These are phyloP conservation scores for Anarrhichthys ocellatus DNA, from an alignment of 2,113 vertebrate species.

Conservation along the genomic window DNA sequence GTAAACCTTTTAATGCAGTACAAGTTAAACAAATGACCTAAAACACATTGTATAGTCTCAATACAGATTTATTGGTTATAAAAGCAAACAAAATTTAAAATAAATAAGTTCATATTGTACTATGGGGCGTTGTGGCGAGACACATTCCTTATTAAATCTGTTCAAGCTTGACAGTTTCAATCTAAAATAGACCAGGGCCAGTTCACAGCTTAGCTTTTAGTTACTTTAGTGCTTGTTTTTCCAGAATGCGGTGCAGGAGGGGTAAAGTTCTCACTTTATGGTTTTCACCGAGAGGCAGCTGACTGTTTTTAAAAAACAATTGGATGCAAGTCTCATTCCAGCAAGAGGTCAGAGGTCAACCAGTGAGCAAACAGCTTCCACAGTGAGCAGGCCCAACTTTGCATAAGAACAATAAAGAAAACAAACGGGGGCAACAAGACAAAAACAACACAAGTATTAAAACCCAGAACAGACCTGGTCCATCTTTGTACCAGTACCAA, in stretches of 20 bases:
- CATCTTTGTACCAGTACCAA: conserved; percentile 4
- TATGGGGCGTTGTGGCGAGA: conserved; percentile 58
- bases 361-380: conserved; percentile 64
- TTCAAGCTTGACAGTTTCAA: conserved; percentile 27
- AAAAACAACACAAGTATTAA: neutral
- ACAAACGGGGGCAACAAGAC: conserved; percentile 15
- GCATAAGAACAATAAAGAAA: conserved; percentile 51
- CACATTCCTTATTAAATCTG: conserved; percentile 56
- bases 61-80: conserved; percentile 86
- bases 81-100: conserved; percentile 83
- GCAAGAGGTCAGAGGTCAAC: conserved; percentile 61
- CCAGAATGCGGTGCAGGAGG: conserved; percentile 42
- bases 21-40: conserved; percentile 33
- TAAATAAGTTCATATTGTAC: conserved; percentile 80
- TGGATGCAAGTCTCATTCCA: conserved; percentile 39
- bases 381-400: conserved; percentile 71
- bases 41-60: conserved; percentile 54
- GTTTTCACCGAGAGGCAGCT: conserved; percentile 26
- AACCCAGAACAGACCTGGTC: conserved; percentile 1
- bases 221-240: conserved; percentile 44
- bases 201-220: conserved; percentile 33
- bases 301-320: conserved; percentile 14
- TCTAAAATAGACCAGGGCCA: conserved; percentile 37
- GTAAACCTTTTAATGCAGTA: conserved; percentile 17
- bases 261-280: conserved; percentile 12